These are phyloP conservation scores for Pempheris klunzingeri DNA, from an alignment of 2,797 vertebrate species.

Conservation along the genomic window DNA sequence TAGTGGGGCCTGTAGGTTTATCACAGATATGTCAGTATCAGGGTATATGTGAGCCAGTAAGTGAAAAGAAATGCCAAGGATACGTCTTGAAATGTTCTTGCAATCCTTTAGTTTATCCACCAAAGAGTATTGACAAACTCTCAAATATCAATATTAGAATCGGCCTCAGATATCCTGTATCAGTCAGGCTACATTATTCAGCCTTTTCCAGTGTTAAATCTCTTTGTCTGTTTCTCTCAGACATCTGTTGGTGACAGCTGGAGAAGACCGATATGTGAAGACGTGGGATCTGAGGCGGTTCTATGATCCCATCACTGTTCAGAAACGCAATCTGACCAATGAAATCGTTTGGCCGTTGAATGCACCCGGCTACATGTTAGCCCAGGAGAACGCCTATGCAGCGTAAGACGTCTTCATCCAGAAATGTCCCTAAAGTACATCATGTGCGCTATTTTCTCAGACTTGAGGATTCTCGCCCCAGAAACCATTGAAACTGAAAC, in stretches of 20 bases:
- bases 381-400: constrained; percentile 91
- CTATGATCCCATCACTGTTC: constrained; percentile 86
- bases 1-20: background rate
- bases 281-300: constrained; percentile 92
- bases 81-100: background rate
- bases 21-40: background rate
- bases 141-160: background rate
- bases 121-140: background rate
- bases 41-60: background rate
- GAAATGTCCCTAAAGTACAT: background rate
- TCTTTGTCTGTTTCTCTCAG: constrained; percentile 71
- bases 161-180: background rate
- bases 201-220: background rate
- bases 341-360: constrained; percentile 93
- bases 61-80: background rate
- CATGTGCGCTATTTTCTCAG: background rate
- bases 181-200: background rate
- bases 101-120: background rate
- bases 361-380: constrained; percentile 88
- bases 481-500: background rate
- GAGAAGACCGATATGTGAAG: constrained; percentile 93
- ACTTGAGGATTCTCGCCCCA: background rate
- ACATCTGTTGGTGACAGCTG: constrained; percentile 90
- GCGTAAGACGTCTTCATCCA: constrained; percentile 80
- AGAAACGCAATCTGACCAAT: constrained; percentile 91